These are phyloP conservation scores for Coregonus clupeaformis DNA, from an alignment of 2,113 vertebrate species.

Conservation along the genomic window DNA sequence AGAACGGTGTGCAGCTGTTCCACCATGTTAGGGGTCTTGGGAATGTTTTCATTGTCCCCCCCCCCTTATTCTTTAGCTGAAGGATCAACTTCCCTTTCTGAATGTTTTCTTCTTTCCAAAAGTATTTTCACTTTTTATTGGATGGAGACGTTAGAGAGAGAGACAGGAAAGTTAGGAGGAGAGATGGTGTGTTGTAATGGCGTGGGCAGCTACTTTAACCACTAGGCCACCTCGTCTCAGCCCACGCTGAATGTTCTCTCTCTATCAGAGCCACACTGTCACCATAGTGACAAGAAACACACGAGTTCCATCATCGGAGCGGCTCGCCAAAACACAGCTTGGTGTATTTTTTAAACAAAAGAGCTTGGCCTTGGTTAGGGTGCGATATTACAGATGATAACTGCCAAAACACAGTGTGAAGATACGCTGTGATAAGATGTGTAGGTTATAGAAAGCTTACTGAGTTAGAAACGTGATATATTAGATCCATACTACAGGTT, in stretches of 20 bases:
- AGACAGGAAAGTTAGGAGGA: no score
- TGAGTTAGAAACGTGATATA: neutral
- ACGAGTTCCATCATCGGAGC: constrained; percentile 31
- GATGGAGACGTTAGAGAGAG: no score
- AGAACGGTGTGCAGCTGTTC: constrained; percentile 39
- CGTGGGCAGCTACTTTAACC: no score
- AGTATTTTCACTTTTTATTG: no score
- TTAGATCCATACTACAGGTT: neutral
- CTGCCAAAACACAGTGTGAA: neutral
- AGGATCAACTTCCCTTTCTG: constrained; percentile 15
- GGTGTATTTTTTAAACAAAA: constrained; percentile 40
- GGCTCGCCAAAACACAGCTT: constrained; percentile 14
- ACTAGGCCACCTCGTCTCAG: neutral
- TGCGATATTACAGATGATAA: neutral
- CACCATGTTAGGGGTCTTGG: constrained; percentile 27
- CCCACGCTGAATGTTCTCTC: neutral
- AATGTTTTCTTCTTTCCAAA: no score
- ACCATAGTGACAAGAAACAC: constrained; percentile 22
- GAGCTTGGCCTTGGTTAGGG: constrained; percentile 31
- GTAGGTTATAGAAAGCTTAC: no score
- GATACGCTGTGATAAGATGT: no score
- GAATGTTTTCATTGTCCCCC: constrained; percentile 37
- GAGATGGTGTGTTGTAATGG: no score
- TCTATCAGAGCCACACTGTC: constrained; percentile 12
- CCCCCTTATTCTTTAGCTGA: constrained; percentile 9